phyloP scores from a whole-genome alignment of 35 echinoderm and acorn worm genomes.

The Lytechinus pictus region DNA sequence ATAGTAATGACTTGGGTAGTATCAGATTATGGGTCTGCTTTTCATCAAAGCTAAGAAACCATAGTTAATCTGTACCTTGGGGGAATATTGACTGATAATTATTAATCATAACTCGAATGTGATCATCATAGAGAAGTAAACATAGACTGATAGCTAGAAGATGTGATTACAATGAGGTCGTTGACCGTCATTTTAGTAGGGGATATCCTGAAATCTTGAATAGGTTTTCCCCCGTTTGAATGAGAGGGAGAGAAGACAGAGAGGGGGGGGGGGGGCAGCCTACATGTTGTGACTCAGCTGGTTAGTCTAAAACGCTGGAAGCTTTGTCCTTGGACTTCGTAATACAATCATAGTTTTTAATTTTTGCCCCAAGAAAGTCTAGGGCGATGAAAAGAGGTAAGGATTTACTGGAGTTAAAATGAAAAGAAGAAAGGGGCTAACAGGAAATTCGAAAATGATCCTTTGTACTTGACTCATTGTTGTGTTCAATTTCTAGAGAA shows the following conservation, averaged over 20 bases:
- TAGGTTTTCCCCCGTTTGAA: neutral
- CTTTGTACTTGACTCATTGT: neutral
- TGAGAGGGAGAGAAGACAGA: no score
- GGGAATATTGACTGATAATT: neutral
- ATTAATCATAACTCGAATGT: neutral
- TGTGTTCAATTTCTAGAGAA: neutral
- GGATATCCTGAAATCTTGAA: neutral
- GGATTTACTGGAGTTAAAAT: neutral
- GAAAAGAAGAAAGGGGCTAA: neutral
- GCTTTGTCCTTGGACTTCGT: neutral
- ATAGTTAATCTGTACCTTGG: neutral
- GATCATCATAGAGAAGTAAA: no score
- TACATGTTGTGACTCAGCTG: neutral
- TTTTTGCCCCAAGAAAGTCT: neutral
- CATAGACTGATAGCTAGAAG: no score
- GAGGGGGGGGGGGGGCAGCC: no score
- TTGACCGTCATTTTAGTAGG: neutral
- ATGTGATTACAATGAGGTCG: neutral
- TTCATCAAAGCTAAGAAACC: neutral
- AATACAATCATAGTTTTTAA: neutral
- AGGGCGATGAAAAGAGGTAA: neutral
- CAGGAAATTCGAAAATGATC: slow-evolving; percentile 13
- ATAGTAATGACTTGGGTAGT: neutral
- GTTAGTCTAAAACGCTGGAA: neutral
- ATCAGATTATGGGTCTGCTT: neutral